Base-by-base conservation (phyloP, 2,888 invertebrate genomes). In the Esperia sulphurella region DNA sequence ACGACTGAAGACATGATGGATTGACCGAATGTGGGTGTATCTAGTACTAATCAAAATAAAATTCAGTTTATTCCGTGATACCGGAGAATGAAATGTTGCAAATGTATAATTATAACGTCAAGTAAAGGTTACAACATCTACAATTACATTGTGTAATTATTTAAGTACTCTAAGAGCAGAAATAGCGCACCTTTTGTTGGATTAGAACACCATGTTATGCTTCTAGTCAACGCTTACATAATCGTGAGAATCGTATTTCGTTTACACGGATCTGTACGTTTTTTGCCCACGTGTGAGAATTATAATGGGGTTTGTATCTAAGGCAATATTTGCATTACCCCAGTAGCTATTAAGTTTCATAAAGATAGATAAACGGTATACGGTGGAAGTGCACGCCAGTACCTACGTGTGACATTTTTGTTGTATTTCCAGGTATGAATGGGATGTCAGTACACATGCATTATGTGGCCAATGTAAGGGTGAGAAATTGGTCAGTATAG, bases 121-220 rank as follows among this genome's bases (percentile, higher is more conserved):
- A 69, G 65, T 58, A 65, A 66, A 67, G 60, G 67, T 83, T 80
- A 71, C 74, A 72, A 76, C 75, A 82, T 63, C 64, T 50, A 53
- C 54, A 58, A 68, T 65, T 58, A 57, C 28, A 50, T 82, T 80
- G 75, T 64, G 71, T 66, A 76, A 82, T 78, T 77, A 21, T 72
- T 60, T 63, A 70, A 71, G 65, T 66, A 68, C 69, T 62, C 67
- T 62, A 63, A 67, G 64, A 80, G 79, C 67, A 71, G 69, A 78
- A 76, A 75, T 79, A 71, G 75, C 68, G 67, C 77, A 68, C 75
- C 77, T 79, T 83, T 83, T 79, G 77, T 80, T 68, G 62, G 61
- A 69, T 71, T 69, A 68, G 66, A 71, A 73, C 67, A 64, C 62
- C 61, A 66, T 65, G 64, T 74, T 68, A 73, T 72, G 68, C 64